A percentile compares a stretch with the other conserved stretches of the same genome.
phyloP scores from a whole-genome alignment of 2,888 invertebrate species.

The Leptopterna dolabrata region DNA sequence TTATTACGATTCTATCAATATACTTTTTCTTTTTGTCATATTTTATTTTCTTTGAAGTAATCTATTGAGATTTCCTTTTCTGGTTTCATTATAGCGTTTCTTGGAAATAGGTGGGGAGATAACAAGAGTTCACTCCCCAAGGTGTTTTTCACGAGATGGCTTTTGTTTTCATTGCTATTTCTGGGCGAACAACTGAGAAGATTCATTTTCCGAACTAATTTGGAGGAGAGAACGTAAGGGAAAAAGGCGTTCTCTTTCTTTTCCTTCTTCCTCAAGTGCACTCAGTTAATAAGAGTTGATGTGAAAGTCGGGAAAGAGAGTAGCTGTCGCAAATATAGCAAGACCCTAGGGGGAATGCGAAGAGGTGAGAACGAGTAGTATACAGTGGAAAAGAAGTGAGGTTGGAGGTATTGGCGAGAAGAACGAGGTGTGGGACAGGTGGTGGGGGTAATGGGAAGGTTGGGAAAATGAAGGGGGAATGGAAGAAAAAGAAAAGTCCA shows the following conservation, averaged over 20 bases:
- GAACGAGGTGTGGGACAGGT: background rate
- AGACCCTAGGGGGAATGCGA: background rate
- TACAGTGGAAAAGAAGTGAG: conserved; percentile 27
- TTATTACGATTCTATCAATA: no score
- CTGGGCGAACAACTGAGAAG: conserved; percentile 3
- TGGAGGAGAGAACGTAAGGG: background rate
- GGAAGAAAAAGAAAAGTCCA: conserved; percentile 29
- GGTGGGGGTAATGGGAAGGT: conserved; percentile 18
- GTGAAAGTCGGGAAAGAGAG: conserved; percentile 27
- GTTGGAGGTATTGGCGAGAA: background rate
- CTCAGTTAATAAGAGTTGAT: conserved; percentile 51
- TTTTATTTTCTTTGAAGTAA: no score
- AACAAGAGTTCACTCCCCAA: background rate
- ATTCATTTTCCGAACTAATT: conserved; percentile 49
- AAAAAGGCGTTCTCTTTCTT: background rate
- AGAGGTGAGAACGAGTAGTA: conserved; percentile 31
- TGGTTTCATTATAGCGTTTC: background rate
- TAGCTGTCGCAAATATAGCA: conserved; percentile 33
- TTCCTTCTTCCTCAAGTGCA: conserved; percentile 13
- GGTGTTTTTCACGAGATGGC: conserved; percentile 19
- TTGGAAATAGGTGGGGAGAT: background rate
- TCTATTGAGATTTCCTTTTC: background rate
- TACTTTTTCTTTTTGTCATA: no score
- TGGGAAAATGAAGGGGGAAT: background rate
- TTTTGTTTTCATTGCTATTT: conserved; percentile 36